Percentiles rank a stretch among this genome's conserved stretches.
phyloP scores from a whole-genome alignment of 2,888 invertebrate species.

The Macrosoma leucophasiata region DNA sequence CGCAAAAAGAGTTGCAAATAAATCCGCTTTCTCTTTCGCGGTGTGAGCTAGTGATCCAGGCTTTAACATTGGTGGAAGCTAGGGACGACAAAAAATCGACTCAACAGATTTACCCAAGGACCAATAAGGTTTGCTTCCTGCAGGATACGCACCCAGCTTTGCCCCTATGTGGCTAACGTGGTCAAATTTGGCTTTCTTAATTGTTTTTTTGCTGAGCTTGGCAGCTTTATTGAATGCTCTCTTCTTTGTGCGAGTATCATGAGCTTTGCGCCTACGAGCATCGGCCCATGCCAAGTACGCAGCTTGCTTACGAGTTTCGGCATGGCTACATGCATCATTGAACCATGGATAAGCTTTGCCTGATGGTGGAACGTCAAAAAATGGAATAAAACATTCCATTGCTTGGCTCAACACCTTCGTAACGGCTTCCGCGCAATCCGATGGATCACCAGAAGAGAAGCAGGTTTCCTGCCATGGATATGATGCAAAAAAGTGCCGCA shows the following conservation, averaged over 20 bases:
- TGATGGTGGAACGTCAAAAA: conserved; percentile 8
- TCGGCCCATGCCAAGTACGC: conserved; percentile 15
- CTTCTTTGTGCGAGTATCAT: conserved; percentile 5
- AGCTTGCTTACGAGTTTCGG: conserved; percentile 7
- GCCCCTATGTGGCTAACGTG: too few species aligned
- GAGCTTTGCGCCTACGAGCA: conserved; percentile 12
- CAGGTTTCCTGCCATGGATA: conserved; percentile 17
- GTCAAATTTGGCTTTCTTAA: too few species aligned
- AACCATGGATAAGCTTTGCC: too few species aligned
- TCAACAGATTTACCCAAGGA: conserved; percentile 15
- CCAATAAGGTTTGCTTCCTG: conserved; percentile 16
- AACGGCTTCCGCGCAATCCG: conserved; percentile 4
- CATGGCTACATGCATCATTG: conserved; percentile 5
- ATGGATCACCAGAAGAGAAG: conserved; percentile 12
- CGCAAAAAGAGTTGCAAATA: conserved; percentile 6
- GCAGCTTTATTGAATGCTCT: conserved; percentile 10
- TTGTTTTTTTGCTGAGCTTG: conserved; percentile 11
- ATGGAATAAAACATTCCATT: too few species aligned
- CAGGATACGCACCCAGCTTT: too few species aligned
- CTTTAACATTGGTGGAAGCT: conserved; percentile 15
- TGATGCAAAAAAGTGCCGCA: conserved; percentile 22
- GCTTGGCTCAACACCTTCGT: conserved; percentile 12
- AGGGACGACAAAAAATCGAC: conserved; percentile 13
- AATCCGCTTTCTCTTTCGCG: conserved; percentile 4
- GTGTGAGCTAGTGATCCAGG: conserved; percentile 14